These are phyloP conservation scores for Pristis pectinata DNA, from an alignment of 2,797 vertebrate genomes.

Conservation along the genomic window DNA sequence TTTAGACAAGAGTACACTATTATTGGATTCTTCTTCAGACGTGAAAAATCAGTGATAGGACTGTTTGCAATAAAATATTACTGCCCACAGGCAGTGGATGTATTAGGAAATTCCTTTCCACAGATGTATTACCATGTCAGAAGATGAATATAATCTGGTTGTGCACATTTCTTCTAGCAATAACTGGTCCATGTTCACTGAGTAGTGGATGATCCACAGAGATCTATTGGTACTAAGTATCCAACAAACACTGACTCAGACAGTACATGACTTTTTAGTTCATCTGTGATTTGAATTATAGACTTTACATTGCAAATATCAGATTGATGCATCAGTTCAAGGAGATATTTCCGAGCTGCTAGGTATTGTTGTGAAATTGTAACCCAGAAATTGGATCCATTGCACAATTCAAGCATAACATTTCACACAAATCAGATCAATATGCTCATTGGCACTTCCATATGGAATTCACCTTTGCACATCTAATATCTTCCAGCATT, in stretches of 20 bases:
- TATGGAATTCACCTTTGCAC: no score
- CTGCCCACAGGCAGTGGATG: background rate
- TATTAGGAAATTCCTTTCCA: background rate
- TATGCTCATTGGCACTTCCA: no score
- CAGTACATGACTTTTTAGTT: background rate
- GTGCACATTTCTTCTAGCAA: background rate
- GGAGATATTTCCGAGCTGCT: background rate
- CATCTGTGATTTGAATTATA: background rate
- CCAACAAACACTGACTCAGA: background rate
- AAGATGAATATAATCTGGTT: background rate
- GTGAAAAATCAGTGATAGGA: constrained; percentile 6
- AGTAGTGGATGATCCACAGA: background rate
- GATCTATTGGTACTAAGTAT: no score
- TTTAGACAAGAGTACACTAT: background rate
- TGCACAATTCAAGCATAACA: no score
- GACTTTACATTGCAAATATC: background rate
- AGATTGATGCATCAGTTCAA: background rate
- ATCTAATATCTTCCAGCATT: no score
- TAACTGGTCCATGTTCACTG: no score
- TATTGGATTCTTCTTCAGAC: background rate
- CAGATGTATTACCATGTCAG: background rate
- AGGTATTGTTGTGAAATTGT: constrained; percentile 23
- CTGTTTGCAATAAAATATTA: background rate
- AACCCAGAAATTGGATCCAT: no score
- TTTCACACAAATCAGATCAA: no score